Conservation (phyloP, 2,888 invertebrate genomes). For the Cancer borealis region DNA sequence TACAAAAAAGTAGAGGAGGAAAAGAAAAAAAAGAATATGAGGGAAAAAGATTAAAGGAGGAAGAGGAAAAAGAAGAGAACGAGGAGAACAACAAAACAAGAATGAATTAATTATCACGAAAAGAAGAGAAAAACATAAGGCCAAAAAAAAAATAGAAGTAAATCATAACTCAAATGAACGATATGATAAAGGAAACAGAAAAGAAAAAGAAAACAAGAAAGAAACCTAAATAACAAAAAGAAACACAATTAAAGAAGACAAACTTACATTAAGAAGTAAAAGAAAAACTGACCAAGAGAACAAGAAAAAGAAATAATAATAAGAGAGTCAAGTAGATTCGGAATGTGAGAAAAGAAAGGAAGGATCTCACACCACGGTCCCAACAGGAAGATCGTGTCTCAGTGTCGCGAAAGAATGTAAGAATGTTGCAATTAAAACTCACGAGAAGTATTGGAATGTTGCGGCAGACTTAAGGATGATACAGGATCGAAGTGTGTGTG, state of each 20-base stretch:
- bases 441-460: background rate
- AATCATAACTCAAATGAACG: no score
- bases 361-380: background rate
- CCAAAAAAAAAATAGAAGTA: no score
- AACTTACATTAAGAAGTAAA: background rate
- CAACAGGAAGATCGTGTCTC: background rate
- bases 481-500: background rate
- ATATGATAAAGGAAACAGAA: no score
- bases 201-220: background rate
- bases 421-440: constrained; percentile 17
- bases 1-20: no score
- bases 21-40: no score
- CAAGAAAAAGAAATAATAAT: background rate
- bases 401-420: background rate
- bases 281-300: background rate
- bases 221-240: no score
- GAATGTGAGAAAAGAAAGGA: background rate
- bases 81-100: background rate
- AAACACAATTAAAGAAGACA: no score
- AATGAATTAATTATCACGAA: no score
- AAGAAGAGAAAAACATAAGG: no score
- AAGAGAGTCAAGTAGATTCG: background rate
- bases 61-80: no score
- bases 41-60: no score
- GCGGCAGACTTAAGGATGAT: background rate